Percentiles rank a stretch among this genome's conserved stretches.
These are phyloP conservation scores for Protobothrops flavoviridis DNA, from an alignment of 2,113 vertebrate species.

Conservation along the genomic window DNA sequence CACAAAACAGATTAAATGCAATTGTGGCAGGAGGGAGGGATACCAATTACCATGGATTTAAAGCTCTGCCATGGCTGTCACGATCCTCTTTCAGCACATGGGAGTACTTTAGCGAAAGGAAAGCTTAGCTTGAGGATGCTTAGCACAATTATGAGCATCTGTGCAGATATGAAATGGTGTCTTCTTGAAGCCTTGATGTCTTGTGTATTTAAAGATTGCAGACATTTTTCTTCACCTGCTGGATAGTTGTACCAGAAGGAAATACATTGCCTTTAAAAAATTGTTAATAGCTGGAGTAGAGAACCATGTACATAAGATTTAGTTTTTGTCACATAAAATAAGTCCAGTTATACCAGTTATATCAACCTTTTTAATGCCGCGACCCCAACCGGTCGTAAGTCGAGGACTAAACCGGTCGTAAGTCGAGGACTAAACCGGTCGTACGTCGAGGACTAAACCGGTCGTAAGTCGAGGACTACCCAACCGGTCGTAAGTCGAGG, in stretches of 20 bases:
- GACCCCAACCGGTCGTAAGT: no score
- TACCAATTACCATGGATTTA: constrained; percentile 51
- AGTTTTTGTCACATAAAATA: constrained; percentile 31
- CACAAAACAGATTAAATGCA: constrained; percentile 41
- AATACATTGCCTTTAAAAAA: constrained; percentile 36
- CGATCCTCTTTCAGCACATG: constrained; percentile 34
- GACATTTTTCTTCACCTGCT: constrained; percentile 46
- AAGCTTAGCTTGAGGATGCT: constrained; percentile 52
- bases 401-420: no score
- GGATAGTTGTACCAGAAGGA: constrained; percentile 14
- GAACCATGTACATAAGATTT: constrained; percentile 21
- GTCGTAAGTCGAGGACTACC: no score
- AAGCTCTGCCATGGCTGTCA: constrained; percentile 43
- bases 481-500: no score
- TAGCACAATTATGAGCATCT: constrained; percentile 58
- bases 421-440: no score
- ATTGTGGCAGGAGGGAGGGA: background rate
- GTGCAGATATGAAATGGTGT: constrained; percentile 42
- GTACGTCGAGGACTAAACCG: no score
- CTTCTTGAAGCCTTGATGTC: constrained; percentile 23
- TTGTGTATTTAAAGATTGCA: constrained; percentile 41
- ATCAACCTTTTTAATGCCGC: no score
- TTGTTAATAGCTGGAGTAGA: constrained; percentile 28
- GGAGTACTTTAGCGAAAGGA: constrained; percentile 49
- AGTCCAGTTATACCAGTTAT: background rate